Percentiles rank a stretch among this genome's conserved stretches.
Conservation (phyloP, 2,888 invertebrate species). For the Listrodromus nycthemerus region DNA sequence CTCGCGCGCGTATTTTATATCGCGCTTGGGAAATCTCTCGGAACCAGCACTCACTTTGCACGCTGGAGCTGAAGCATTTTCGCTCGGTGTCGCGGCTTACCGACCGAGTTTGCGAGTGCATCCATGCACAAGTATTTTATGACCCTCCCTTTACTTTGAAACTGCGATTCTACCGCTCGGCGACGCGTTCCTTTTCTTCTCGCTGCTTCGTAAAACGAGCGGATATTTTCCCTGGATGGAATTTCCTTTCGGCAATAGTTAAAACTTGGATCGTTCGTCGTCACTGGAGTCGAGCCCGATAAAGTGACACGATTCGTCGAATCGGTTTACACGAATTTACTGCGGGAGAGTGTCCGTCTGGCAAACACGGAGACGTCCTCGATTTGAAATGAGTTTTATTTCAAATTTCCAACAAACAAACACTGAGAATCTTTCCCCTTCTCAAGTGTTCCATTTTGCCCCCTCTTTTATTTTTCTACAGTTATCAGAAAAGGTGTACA, state of each 20-base stretch:
- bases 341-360: background rate
- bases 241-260: slow-evolving; percentile 79
- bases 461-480: background rate
- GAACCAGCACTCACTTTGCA: slow-evolving; percentile 39
- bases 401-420: background rate
- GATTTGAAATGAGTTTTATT: background rate
- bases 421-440: background rate
- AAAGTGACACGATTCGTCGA: slow-evolving; percentile 60
- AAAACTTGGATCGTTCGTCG: slow-evolving; percentile 81
- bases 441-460: background rate
- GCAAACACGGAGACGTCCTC: background rate
- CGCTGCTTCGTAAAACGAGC: slow-evolving; percentile 28
- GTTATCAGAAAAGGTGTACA: background rate
- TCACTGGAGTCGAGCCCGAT: slow-evolving; percentile 73
- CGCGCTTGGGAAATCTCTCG: slow-evolving; percentile 36
- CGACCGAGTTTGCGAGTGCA: slow-evolving; percentile 76
- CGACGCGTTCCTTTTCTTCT: slow-evolving; percentile 34
- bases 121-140: slow-evolving; percentile 81
- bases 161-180: slow-evolving; percentile 43
- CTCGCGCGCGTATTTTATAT: background rate
- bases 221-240: slow-evolving; percentile 77
- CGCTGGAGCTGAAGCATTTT: slow-evolving; percentile 11
- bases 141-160: slow-evolving; percentile 67
- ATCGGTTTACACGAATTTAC: slow-evolving; percentile 53
- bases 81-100: slow-evolving; percentile 32